Percentiles rank a stretch among this genome's conserved stretches.
These are phyloP conservation scores for Gymnobelideus leadbeateri DNA, from an alignment of 2,113 vertebrate genomes.

Conservation along the genomic window DNA sequence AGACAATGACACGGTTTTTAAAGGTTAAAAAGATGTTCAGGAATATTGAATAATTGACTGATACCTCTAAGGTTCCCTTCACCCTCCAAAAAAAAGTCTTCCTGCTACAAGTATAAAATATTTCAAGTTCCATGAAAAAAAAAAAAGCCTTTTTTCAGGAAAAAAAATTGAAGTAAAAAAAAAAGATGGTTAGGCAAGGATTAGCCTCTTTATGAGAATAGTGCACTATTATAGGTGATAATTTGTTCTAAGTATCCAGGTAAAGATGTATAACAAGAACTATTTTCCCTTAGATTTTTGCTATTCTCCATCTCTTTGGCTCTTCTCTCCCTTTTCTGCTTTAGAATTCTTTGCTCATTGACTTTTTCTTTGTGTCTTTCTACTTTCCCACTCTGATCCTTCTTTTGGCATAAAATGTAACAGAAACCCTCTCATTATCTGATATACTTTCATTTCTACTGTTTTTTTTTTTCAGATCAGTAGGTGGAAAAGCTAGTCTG, in stretches of 20 bases:
- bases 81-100: too few species aligned
- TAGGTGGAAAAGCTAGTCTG: neutral
- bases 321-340: neutral
- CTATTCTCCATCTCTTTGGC: neutral
- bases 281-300: too few species aligned
- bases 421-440: neutral
- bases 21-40: neutral
- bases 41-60: neutral
- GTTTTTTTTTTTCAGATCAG: neutral
- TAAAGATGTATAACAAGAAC: neutral
- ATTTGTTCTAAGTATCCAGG: neutral
- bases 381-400: neutral
- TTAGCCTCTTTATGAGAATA: neutral
- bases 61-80: too few species aligned
- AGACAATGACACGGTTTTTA: neutral
- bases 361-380: neutral
- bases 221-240: neutral
- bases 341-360: neutral
- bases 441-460: neutral
- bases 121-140: neutral
- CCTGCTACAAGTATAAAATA: neutral
- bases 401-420: neutral
- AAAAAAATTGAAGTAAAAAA: neutral
- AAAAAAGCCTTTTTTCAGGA: too few species aligned
- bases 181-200: neutral